phyloP scores from a whole-genome alignment of 2,888 invertebrate species.

The Conistra vaccinii region DNA sequence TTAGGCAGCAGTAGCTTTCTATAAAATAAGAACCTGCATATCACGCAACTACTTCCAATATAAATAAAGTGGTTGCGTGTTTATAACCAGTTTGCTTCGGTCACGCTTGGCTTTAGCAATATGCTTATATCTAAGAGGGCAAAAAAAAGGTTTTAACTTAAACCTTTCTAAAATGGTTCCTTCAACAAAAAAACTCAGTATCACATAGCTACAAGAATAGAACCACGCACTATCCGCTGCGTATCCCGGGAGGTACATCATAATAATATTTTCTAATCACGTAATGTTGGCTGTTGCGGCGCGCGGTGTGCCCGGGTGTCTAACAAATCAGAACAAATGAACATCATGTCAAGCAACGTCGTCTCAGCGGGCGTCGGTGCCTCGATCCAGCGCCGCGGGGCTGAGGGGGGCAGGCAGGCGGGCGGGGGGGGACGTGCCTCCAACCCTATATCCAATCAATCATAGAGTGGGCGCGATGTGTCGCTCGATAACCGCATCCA shows the following conservation, averaged over 20 bases:
- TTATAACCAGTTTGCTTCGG: not conserved
- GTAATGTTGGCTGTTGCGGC: conserved; percentile 73
- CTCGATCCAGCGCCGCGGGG: conserved; percentile 61
- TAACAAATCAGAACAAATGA: conserved; percentile 86
- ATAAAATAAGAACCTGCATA: conserved; percentile 9
- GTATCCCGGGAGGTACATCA: conserved; percentile 62
- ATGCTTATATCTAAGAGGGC: not conserved
- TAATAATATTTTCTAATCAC: conserved; percentile 78
- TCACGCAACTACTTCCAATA: conserved; percentile 45
- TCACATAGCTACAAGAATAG: conserved; percentile 12
- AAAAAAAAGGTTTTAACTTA: not conserved
- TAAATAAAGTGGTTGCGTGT: conserved; percentile 41
- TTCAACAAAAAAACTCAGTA: not conserved
- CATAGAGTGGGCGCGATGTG: conserved; percentile 76
- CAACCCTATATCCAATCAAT: conserved; percentile 79
- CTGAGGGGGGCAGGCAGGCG: conserved; percentile 34
- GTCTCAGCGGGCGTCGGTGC: conserved; percentile 78
- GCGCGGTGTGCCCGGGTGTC: conserved; percentile 73
- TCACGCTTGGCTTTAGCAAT: conserved; percentile 9
- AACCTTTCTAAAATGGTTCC: not conserved
- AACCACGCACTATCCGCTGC: conserved; percentile 34
- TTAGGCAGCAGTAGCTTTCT: not conserved
- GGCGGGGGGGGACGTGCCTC: conserved; percentile 46
- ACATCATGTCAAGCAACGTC: conserved; percentile 80
- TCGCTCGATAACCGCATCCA: conserved; percentile 70